Evolutionary conservation across 2,113 vertebrate genomes (phyloP), one percentile per base, ranked within the genome.

Genomic region (Takifugu flavidus): DNA sequence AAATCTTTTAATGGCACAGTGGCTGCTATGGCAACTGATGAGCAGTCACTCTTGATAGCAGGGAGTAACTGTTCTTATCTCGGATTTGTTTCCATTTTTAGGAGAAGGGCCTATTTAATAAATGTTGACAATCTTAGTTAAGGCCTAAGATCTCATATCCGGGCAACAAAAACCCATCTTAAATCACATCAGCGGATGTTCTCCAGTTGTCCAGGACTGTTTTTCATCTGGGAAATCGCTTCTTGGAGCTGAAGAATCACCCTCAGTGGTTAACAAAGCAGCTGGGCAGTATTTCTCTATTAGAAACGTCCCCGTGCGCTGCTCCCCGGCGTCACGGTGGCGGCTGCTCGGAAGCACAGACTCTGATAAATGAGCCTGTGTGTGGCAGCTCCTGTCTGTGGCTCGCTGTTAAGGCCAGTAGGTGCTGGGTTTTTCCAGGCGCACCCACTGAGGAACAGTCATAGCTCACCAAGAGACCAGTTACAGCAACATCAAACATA

Each of bases 321-420:
- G 72, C 75, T 82, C 71, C 74, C 74, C 20, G 77, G 84, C 70
- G 82, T 80, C 85, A 79, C 52, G 45, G 74, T 80, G 85, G 83
- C 78, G 53, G 72, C 0, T 11, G 53, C 63, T 54, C 61, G 58
- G 71, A 59, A 59, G 53, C 44, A 25, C 65, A 69, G 77, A 85
- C 72, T 13, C 25, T 78, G 79, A 88, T 34, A 67, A 81, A 87
- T 80, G 74, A 62, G 53, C 79, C 34, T 39, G 57, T 6, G 45
- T 47, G 13, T 47, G 45, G 5, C 68, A 76, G 6, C 62, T 14
- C 13, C 1, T 1, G 57, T 64, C 62, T 72, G 56, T 71, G 60
- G 71, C 57, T 70, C 60, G 65, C 59, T 51, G 59, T 57, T 72
- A 49, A 50, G 55, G 49, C 72, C 69, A 28, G 56, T 28, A 34